Evolutionary conservation across 2,797 vertebrate species (phyloP).

Genomic region (Vipera ursinii): DNA sequence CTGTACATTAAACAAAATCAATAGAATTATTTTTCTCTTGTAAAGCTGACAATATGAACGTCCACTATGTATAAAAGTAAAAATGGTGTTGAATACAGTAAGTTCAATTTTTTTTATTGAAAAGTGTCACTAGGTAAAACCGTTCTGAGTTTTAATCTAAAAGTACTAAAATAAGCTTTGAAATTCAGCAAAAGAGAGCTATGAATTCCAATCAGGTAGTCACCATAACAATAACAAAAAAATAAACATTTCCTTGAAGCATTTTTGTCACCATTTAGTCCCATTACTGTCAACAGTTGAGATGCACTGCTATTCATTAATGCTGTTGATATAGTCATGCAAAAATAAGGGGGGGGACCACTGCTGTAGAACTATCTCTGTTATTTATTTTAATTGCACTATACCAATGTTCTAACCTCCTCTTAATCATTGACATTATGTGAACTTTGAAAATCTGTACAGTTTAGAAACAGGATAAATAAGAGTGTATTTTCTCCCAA

Average conservation of each 20-base stretch:
- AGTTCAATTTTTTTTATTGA: not conserved
- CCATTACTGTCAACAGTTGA: slow-evolving; percentile 9
- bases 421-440: not conserved
- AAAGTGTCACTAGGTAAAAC: slow-evolving; percentile 12
- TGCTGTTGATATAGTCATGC: not conserved
- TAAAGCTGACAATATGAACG: slow-evolving; percentile 13
- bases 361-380: not conserved
- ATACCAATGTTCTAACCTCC: not conserved
- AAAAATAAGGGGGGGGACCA: not conserved
- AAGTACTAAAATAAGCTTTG: slow-evolving; percentile 22
- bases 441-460: not conserved
- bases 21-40: not conserved
- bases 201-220: slow-evolving; percentile 22
- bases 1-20: not conserved
- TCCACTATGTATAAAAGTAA: slow-evolving; percentile 3
- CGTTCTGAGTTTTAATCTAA: slow-evolving; percentile 20
- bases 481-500: not conserved
- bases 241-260: slow-evolving; percentile 25
- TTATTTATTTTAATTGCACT: not conserved
- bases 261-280: slow-evolving; percentile 19
- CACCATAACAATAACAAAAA: slow-evolving; percentile 22
- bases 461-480: not conserved
- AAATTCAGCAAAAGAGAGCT: slow-evolving; percentile 8
- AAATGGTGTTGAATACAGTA: slow-evolving; percentile 15
- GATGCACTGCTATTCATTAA: slow-evolving; percentile 21